Percentiles rank a stretch among this genome's conserved stretches.
These are phyloP conservation scores for Lasioglossum calceatum DNA, from an alignment of 2,888 invertebrate genomes.

Conservation along the genomic window DNA sequence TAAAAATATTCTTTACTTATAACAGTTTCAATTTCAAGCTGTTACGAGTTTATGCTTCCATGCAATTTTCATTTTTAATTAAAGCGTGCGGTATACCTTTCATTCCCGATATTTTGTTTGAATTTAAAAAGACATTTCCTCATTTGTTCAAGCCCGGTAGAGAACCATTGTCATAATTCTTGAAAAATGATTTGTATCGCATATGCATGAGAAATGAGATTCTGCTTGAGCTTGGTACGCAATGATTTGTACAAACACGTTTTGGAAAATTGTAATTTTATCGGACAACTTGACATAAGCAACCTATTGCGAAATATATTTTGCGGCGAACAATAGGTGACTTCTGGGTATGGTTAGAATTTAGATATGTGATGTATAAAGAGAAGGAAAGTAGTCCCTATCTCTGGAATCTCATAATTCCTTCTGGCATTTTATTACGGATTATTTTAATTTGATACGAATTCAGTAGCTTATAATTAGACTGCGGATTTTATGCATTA, in stretches of 20 bases:
- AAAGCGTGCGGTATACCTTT: not conserved
- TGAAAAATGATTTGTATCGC: not conserved
- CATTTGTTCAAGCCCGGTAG: not conserved
- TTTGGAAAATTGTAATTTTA: not conserved
- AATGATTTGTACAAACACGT: not conserved
- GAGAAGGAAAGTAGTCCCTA: not conserved
- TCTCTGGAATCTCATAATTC: not conserved
- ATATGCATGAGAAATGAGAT: not conserved
- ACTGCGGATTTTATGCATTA: no score
- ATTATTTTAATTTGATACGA: not conserved
- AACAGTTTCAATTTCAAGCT: not conserved
- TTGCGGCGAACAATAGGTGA: not conserved
- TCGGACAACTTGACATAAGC: not conserved
- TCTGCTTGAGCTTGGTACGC: not conserved
- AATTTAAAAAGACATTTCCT: not conserved
- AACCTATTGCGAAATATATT: not conserved
- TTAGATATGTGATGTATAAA: not conserved
- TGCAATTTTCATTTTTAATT: conserved; percentile 10
- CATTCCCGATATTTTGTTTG: not conserved
- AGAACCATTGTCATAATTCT: not conserved
- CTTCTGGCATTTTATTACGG: no score
- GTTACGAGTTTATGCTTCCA: not conserved
- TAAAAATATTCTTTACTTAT: not conserved
- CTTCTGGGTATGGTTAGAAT: not conserved
- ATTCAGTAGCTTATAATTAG: no score